Percentiles rank a stretch among this genome's conserved stretches.
phyloP scores from a whole-genome alignment of 2,113 vertebrate species.

The Oenanthe melanoleuca region DNA sequence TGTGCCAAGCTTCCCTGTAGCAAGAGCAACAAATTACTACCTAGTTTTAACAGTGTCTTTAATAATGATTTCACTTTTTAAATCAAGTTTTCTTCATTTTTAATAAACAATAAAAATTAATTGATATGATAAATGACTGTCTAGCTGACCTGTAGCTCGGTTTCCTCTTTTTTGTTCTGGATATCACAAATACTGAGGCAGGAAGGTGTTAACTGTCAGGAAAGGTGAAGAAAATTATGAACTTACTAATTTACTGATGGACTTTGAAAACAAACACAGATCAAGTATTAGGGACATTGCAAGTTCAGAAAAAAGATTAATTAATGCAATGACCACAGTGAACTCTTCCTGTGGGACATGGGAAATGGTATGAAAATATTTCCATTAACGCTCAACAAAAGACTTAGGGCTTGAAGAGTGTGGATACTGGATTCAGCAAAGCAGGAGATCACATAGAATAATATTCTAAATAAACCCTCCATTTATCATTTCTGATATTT shows the following conservation, averaged over 20 bases:
- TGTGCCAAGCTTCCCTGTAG: not conserved
- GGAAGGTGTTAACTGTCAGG: not conserved
- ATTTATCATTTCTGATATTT: slow-evolving; percentile 1
- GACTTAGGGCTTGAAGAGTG: not conserved
- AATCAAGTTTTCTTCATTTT: not conserved
- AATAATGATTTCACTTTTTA: not conserved
- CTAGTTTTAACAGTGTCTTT: not conserved
- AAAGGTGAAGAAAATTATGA: not conserved
- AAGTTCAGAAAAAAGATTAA: not conserved
- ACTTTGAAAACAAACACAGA: not conserved
- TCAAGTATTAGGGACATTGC: not conserved
- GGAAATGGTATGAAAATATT: slow-evolving; percentile 7
- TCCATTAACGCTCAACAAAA: not conserved
- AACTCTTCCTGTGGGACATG: not conserved
- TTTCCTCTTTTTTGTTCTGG: not conserved
- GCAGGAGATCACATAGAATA: not conserved
- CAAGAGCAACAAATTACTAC: not conserved
- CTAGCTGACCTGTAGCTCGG: not conserved
- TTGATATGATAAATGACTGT: not conserved
- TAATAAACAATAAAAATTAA: not conserved
- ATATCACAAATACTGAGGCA: not conserved
- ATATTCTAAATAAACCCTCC: not conserved
- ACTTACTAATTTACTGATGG: not conserved
- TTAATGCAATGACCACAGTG: not conserved
- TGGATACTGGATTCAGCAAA: not conserved